Evolutionary conservation across 1,140 invertebrate genomes (phyloP).

Genomic region (Macrocentrus cingulum): DNA sequence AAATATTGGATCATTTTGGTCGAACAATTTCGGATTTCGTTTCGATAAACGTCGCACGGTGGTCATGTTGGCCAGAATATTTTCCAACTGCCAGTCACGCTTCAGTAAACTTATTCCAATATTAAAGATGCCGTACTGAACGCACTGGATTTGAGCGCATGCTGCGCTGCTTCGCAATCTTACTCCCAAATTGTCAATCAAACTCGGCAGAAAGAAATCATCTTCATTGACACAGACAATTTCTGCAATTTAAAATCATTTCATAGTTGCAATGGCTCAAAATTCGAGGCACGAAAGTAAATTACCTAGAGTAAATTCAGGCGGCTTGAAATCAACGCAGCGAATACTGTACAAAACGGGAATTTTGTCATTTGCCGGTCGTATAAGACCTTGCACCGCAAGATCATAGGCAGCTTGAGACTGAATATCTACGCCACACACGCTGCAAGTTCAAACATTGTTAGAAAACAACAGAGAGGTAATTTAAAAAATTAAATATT

Average conservation of each 20-base stretch:
- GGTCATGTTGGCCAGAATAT: constrained; percentile 75
- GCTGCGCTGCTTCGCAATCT: constrained; percentile 77
- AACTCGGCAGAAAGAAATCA: constrained; percentile 70
- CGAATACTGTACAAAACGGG: constrained; percentile 87
- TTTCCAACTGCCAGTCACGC: constrained; percentile 79
- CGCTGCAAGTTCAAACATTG: constrained; percentile 58
- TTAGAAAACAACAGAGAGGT: neutral
- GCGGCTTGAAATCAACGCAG: constrained; percentile 77
- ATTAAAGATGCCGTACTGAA: constrained; percentile 81
- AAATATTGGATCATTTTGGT: constrained; percentile 48
- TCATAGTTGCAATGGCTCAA: neutral
- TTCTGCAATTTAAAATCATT: constrained; percentile 64
- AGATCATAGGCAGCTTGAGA: constrained; percentile 89
- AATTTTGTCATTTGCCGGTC: constrained; percentile 69
- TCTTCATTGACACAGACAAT: constrained; percentile 83
- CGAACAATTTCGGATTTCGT: constrained; percentile 59
- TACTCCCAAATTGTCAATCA: constrained; percentile 81
- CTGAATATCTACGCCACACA: constrained; percentile 75
- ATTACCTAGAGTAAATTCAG: constrained; percentile 85
- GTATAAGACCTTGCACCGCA: constrained; percentile 74
- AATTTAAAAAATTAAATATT: constrained; percentile 5
- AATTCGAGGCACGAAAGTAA: constrained; percentile 4
- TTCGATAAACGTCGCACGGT: constrained; percentile 56
- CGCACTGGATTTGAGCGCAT: constrained; percentile 77
- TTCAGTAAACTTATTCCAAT: constrained; percentile 73